phyloP scores from a whole-genome alignment of 2,797 vertebrate genomes.

The Pteropus rufus region DNA sequence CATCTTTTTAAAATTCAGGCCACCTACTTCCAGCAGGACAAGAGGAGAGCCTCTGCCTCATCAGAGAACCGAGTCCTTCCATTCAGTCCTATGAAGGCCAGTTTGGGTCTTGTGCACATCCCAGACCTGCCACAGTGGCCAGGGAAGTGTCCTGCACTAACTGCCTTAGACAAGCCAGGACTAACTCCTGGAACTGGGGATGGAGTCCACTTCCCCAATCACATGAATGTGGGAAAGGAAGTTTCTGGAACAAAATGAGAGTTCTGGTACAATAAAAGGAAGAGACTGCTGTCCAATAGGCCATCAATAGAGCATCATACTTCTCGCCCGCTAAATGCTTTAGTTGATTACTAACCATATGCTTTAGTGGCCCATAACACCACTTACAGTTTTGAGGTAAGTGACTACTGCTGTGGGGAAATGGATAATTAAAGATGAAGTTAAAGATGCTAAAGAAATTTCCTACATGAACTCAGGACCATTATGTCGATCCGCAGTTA shows the following conservation, averaged over 20 bases:
- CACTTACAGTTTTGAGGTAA: background rate
- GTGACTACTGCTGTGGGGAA: background rate
- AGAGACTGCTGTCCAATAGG: background rate
- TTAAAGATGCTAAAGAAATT: background rate
- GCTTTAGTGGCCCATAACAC: background rate
- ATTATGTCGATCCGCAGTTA: background rate
- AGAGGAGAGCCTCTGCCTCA: background rate
- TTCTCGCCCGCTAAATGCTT: background rate
- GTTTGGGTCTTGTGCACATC: background rate
- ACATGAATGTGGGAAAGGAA: background rate
- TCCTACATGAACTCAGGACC: background rate
- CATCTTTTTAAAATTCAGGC: constrained; percentile 18
- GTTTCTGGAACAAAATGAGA: background rate
- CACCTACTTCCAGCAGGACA: background rate
- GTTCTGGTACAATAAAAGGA: background rate
- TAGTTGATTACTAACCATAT: background rate
- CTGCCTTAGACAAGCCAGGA: background rate
- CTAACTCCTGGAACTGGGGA: background rate
- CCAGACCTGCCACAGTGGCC: background rate
- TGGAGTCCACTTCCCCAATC: background rate
- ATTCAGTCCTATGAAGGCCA: background rate
- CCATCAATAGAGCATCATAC: background rate
- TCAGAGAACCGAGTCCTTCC: background rate
- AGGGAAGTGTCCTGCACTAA: background rate
- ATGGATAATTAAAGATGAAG: constrained; percentile 12